Conservation (phyloP, 2,888 invertebrate genomes). For the Drosophila kokeensis region DNA sequence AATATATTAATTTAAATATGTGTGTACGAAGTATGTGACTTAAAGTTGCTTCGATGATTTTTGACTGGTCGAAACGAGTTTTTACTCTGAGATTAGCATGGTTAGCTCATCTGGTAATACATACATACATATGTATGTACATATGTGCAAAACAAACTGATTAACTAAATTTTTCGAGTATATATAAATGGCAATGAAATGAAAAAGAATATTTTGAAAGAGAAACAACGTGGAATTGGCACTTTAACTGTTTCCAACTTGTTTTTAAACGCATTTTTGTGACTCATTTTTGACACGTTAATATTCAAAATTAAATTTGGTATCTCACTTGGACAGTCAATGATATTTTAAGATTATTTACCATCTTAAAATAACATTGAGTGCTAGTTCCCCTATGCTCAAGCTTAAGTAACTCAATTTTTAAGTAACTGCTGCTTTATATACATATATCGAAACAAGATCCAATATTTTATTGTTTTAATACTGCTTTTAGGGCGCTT, state of each 20-base stretch:
- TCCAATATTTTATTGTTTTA: neutral
- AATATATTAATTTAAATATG: neutral
- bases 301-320: conserved; percentile 9
- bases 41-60: neutral
- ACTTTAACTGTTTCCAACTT: neutral
- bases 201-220: neutral
- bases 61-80: neutral
- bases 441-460: neutral
- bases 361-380: too few relatives aligned
- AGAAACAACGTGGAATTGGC: neutral
- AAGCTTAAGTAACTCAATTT: neutral
- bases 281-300: conserved; percentile 11
- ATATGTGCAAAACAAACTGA: neutral
- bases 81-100: neutral
- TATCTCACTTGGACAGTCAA: neutral
- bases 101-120: neutral
- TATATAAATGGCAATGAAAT: neutral
- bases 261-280: neutral
- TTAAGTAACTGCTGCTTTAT: neutral
- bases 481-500: neutral
- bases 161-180: neutral
- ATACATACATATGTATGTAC: neutral
- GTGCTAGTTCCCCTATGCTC: neutral
- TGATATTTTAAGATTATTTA: neutral
- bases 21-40: neutral